A percentile compares a stretch with the other conserved stretches of the same genome.
Conservation (phyloP, 2,888 invertebrate genomes). For the Diplazon laetatorius region DNA sequence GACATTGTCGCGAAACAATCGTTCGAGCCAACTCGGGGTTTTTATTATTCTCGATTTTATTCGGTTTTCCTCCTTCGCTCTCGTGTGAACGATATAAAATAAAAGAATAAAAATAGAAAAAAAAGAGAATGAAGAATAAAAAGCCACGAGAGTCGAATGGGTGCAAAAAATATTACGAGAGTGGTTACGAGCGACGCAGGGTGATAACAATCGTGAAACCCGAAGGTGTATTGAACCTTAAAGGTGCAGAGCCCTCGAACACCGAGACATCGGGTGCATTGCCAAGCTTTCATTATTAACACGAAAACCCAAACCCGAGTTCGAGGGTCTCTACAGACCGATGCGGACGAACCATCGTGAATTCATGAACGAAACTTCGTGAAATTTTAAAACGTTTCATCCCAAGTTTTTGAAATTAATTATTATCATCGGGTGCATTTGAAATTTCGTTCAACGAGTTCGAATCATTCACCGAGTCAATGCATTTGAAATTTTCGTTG, state of each 20-base stretch:
- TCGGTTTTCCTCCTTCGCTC: background rate
- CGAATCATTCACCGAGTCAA: background rate
- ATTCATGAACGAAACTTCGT: conserved; percentile 36
- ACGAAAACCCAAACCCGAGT: background rate
- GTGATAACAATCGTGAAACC: conserved; percentile 12
- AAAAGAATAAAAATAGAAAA: no score
- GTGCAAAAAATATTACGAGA: conserved; percentile 26
- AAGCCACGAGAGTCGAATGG: background rate
- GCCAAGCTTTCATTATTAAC: conserved; percentile 59
- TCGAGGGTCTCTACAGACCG: background rate
- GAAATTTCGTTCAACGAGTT: background rate
- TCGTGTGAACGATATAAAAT: background rate
- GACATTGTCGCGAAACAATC: background rate
- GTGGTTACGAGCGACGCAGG: background rate
- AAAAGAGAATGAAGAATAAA: no score
- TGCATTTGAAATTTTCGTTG: no score
- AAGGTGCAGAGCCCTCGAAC: conserved; percentile 45
- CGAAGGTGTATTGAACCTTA: conserved; percentile 65
- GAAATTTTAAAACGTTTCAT: background rate
- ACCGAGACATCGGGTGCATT: conserved; percentile 52
- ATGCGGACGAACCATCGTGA: no score
- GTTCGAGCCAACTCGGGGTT: no score
- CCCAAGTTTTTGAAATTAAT: background rate
- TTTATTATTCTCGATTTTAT: conserved; percentile 4
- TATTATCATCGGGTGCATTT: background rate